A percentile compares a stretch with the other conserved stretches of the same genome.
Evolutionary conservation across 2,797 vertebrate species (phyloP).

Genomic region (Margarornis squamiger): DNA sequence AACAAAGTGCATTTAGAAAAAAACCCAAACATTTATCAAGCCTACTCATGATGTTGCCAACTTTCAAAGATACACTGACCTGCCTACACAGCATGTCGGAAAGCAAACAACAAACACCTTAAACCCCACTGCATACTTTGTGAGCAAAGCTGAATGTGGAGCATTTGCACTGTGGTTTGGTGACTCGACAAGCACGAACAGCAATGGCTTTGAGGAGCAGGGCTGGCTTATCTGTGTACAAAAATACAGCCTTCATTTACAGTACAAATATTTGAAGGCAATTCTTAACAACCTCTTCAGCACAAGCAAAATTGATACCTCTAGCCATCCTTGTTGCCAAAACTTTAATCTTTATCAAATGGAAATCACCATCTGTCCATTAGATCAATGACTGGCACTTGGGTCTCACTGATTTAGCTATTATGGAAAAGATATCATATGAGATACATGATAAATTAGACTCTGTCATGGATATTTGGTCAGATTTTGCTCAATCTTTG

Average conservation of each 20-base stretch:
- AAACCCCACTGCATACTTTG: neutral
- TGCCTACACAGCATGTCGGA: neutral
- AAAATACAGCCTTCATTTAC: constrained; percentile 15
- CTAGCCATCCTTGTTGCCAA: constrained; percentile 25
- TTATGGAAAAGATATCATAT: constrained; percentile 59
- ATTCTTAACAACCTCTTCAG: constrained; percentile 25
- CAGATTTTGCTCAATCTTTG: constrained; percentile 63
- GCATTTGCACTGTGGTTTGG: neutral
- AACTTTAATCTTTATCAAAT: constrained; percentile 64
- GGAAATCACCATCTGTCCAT: constrained; percentile 63
- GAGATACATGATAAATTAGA: constrained; percentile 66
- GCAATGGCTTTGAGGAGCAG: constrained; percentile 18
- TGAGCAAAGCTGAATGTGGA: neutral
- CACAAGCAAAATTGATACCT: constrained; percentile 35
- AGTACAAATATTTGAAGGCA: constrained; percentile 56
- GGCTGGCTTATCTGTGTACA: neutral
- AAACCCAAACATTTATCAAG: neutral
- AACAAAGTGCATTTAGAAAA: neutral
- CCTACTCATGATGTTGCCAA: neutral
- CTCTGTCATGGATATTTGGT: constrained; percentile 66
- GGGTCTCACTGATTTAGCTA: constrained; percentile 49
- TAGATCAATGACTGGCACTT: constrained; percentile 54
- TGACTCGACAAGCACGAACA: constrained; percentile 37
- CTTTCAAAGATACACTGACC: neutral
- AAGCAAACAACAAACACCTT: neutral